Base-by-base conservation (phyloP, 2,113 vertebrate species). In the Microcebus ravelobensis region DNA sequence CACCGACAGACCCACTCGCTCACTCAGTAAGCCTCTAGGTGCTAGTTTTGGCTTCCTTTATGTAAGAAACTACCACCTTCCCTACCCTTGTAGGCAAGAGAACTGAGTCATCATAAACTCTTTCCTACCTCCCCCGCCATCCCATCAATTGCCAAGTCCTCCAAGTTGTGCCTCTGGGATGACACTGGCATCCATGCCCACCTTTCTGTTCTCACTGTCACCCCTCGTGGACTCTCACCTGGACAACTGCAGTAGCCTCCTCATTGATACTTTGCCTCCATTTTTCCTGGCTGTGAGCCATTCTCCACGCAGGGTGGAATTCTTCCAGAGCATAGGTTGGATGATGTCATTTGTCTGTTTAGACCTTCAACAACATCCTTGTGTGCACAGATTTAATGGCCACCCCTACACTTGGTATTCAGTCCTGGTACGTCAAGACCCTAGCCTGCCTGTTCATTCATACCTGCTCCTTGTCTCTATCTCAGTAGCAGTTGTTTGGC, bases 261-360 rank as follows among this genome's bases (percentile, higher is more conserved):
- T 87, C n/a, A 71, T 36, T 1, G 1, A 65, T 76, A 80, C 68
- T 85, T 67, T 86, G 91, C 59, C 71, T 96, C 81, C 39, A 23
- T 61, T 91, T 77, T 95, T 83, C 59, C 84, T 83, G 87, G 87
- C 89, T 87, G n/a, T 34, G 21, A 39, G 95, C 82, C 79, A 39
- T 91, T 82, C 73, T 87, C 79, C 68, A 87, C 45, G 39, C 71
- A 88, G 71, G 63, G 70, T 94, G 94, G 91, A 95, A 86, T 70
- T 90, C 95, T 95, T 95, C 94, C 96, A 93, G 18, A 95, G 94
- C 83, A 70, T 63, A 67, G 87, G 70, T 84, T 50, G 42, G 73
- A 91, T 97, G 97, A 96, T 94, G 97, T 96, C n/a, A 95, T 96
- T 89, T 27, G 39, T 82, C 25, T 39, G 34, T 92, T 68, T 39